Conservation (phyloP, 1,140 invertebrate species). For the Pinna nobilis region DNA sequence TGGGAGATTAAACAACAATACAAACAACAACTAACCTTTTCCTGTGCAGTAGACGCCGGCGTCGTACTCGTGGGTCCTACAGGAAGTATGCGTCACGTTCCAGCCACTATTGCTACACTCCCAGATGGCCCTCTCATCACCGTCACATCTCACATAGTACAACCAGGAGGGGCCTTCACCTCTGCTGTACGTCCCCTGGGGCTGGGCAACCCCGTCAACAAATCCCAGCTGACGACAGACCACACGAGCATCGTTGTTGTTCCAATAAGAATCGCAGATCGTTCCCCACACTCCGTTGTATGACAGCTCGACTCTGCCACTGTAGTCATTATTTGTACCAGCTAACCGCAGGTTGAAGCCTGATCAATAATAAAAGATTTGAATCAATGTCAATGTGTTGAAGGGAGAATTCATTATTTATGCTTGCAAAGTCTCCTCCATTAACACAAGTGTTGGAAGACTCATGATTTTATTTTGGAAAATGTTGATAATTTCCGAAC, state of each 20-base stretch:
- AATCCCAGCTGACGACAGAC: conserved; percentile 65
- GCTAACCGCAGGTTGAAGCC: conserved; percentile 51
- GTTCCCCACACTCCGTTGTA: conserved; percentile 67
- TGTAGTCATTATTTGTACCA: conserved; percentile 38
- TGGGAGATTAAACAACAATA: not conserved
- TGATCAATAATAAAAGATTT: conserved; percentile 2
- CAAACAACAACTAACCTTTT: conserved; percentile 14
- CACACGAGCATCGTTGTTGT: conserved; percentile 57
- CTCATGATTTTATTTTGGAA: too few species aligned
- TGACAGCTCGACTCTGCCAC: conserved; percentile 76
- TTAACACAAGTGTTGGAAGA: too few species aligned
- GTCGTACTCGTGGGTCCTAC: conserved; percentile 57
- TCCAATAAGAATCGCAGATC: conserved; percentile 64
- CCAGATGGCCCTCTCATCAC: conserved; percentile 55
- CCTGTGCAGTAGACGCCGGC: conserved; percentile 59
- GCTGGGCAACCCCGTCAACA: conserved; percentile 55
- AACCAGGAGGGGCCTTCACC: conserved; percentile 36
- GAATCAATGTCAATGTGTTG: too few species aligned
- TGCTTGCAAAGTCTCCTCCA: too few species aligned
- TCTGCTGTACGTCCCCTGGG: conserved; percentile 44
- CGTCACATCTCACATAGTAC: conserved; percentile 52
- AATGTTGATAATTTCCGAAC: too few species aligned
- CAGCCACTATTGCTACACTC: conserved; percentile 60
- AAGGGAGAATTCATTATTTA: too few species aligned
- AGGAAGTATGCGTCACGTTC: conserved; percentile 51